Conservation (phyloP, 2,888 invertebrate species). For the Gortyna flavago region DNA sequence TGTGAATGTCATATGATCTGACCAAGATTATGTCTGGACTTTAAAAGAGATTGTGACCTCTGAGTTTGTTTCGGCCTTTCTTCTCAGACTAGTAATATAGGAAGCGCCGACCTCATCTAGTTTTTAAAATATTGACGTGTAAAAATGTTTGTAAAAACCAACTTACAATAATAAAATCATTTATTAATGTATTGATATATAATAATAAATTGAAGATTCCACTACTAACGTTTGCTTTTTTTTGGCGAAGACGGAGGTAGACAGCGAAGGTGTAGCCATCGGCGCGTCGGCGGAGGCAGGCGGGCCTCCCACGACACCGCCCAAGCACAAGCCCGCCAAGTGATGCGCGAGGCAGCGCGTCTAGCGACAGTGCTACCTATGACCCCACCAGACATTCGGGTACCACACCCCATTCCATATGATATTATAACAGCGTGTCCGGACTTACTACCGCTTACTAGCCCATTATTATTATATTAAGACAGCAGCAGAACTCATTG, state of each 20-base stretch:
- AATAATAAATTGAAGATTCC: neutral
- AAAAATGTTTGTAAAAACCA: too few relatives aligned
- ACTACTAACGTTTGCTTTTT: neutral
- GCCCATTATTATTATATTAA: constrained; percentile 22
- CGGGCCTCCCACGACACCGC: constrained; percentile 87
- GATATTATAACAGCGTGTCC: constrained; percentile 37
- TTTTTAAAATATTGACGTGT: too few relatives aligned
- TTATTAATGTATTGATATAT: neutral
- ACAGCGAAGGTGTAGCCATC: constrained; percentile 88
- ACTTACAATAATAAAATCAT: too few relatives aligned
- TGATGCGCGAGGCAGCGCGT: constrained; percentile 73
- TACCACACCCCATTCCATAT: constrained; percentile 55
- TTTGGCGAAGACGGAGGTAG: constrained; percentile 83
- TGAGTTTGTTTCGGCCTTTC: too few relatives aligned
- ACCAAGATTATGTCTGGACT: too few relatives aligned
- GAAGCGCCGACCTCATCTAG: too few relatives aligned
- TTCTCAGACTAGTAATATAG: too few relatives aligned
- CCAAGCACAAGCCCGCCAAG: constrained; percentile 87
- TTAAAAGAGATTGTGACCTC: too few relatives aligned
- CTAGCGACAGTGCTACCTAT: constrained; percentile 37
- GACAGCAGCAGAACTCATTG: constrained; percentile 20
- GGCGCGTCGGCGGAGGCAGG: constrained; percentile 88
- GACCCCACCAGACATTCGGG: constrained; percentile 50
- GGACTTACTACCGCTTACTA: constrained; percentile 28
- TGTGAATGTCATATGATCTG: neutral